Conservation (phyloP, 2,113 vertebrate genomes). For the Protobothrops flavoviridis region DNA sequence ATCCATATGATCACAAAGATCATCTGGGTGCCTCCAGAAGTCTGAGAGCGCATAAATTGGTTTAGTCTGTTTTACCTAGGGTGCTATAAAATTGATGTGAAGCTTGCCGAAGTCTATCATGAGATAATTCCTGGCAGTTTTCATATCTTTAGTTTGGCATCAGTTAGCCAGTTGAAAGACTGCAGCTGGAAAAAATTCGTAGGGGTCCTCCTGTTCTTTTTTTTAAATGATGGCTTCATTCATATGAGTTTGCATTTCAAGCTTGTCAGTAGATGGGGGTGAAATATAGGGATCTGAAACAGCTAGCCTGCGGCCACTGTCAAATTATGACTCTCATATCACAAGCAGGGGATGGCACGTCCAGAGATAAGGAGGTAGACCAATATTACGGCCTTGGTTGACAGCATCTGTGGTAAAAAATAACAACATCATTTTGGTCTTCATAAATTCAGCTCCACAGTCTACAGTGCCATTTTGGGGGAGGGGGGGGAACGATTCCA, state of each 20-base stretch:
- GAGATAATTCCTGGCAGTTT: conserved; percentile 41
- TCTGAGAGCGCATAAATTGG: conserved; percentile 50
- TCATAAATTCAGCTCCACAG: not conserved
- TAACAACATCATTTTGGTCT: not conserved
- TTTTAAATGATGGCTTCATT: conserved; percentile 31
- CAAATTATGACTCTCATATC: conserved; percentile 39
- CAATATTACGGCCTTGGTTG: not conserved
- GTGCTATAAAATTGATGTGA: conserved; percentile 46
- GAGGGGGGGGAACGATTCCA: not conserved
- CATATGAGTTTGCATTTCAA: conserved; percentile 42
- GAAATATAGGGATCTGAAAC: conserved; percentile 42
- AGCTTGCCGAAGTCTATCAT: conserved; percentile 33
- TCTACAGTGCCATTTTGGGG: not conserved
- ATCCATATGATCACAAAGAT: conserved; percentile 54
- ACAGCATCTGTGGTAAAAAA: conserved; percentile 8
- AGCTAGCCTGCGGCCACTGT: conserved; percentile 30
- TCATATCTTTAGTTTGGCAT: conserved; percentile 38
- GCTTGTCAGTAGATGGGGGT: not conserved
- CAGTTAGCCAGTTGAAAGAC: conserved; percentile 46
- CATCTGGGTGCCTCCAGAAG: conserved; percentile 46
- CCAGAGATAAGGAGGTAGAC: conserved; percentile 33
- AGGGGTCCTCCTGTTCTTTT: not conserved
- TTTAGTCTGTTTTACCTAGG: conserved; percentile 41
- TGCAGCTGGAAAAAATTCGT: conserved; percentile 47
- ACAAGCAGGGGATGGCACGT: conserved; percentile 43